phyloP scores from a whole-genome alignment of 2,888 invertebrate genomes.

The Drosophila crucigera region DNA sequence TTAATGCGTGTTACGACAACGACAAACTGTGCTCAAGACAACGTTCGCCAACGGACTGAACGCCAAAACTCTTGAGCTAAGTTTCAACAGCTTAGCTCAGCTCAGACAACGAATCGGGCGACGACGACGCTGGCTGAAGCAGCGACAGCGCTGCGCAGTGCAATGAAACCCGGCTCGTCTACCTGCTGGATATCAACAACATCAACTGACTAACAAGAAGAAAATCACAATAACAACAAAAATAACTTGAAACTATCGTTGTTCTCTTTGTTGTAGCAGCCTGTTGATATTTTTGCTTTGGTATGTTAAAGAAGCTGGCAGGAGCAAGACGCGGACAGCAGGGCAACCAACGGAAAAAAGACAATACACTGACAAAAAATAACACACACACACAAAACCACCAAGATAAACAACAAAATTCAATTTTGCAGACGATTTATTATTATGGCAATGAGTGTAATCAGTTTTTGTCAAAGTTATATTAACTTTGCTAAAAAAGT shows the following conservation, averaged over 20 bases:
- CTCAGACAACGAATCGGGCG: conserved; percentile 36
- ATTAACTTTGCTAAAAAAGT: not conserved
- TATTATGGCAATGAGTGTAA: not conserved
- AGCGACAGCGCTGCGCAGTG: conserved; percentile 43
- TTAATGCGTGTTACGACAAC: conserved; percentile 45
- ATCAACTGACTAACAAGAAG: conserved; percentile 37
- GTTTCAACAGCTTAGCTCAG: conserved; percentile 56
- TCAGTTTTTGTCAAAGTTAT: not conserved
- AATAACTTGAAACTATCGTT: conserved; percentile 18
- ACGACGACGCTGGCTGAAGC: conserved; percentile 19
- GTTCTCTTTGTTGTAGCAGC: conserved; percentile 34
- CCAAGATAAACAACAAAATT: not conserved
- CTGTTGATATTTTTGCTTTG: conserved; percentile 62
- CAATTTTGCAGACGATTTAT: not conserved
- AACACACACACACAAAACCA: not conserved
- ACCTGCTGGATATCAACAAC: conserved; percentile 60
- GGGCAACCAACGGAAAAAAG: conserved; percentile 4
- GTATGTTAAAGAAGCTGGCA: conserved; percentile 22
- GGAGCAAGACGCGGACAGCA: conserved; percentile 16
- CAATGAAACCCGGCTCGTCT: conserved; percentile 53
- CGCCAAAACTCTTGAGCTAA: conserved; percentile 61
- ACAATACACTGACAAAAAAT: conserved; percentile 24
- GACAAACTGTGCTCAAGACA: conserved; percentile 64
- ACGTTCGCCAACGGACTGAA: conserved; percentile 73
- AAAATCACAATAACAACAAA: conserved; percentile 56